phyloP scores from a whole-genome alignment of 2,888 invertebrate species.

The Ormia ochracea region DNA sequence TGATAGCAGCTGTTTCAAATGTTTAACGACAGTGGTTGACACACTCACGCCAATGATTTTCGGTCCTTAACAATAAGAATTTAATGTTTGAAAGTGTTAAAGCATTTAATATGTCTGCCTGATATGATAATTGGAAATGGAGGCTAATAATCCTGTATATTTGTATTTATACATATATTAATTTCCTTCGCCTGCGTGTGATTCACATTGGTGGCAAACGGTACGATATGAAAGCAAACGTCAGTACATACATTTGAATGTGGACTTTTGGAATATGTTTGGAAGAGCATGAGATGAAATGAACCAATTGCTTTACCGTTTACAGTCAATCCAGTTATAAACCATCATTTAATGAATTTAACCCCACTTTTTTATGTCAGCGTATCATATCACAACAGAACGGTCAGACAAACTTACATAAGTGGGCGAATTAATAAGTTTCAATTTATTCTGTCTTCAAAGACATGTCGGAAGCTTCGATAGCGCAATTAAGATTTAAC shows the following conservation, averaged over 20 bases:
- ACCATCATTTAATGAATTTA: slow-evolving; percentile 58
- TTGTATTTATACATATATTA: slow-evolving; percentile 17
- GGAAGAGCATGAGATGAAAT: slow-evolving; percentile 18
- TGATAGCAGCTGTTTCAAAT: slow-evolving; percentile 42
- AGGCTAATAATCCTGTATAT: slow-evolving; percentile 58
- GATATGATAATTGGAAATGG: slow-evolving; percentile 62
- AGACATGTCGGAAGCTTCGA: no score
- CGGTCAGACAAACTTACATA: neutral
- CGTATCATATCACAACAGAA: slow-evolving; percentile 25
- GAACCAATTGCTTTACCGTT: slow-evolving; percentile 53
- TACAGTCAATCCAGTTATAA: slow-evolving; percentile 54
- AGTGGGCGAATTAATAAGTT: slow-evolving; percentile 11
- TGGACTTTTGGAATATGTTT: neutral
- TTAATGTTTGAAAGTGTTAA: slow-evolving; percentile 61
- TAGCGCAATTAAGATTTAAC: no score
- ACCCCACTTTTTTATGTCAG: slow-evolving; percentile 35
- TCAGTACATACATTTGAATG: neutral
- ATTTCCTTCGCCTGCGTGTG: neutral
- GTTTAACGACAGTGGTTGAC: slow-evolving; percentile 6
- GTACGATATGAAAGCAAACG: neutral
- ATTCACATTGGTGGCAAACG: slow-evolving; percentile 41
- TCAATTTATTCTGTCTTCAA: neutral
- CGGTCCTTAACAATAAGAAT: slow-evolving; percentile 60
- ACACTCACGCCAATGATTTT: slow-evolving; percentile 4
- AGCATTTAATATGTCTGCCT: slow-evolving; percentile 61